Evolutionary conservation across 1,140 invertebrate genomes (phyloP), one percentile per base, ranked within the genome.

Genomic region (Drosophila obscura): DNA sequence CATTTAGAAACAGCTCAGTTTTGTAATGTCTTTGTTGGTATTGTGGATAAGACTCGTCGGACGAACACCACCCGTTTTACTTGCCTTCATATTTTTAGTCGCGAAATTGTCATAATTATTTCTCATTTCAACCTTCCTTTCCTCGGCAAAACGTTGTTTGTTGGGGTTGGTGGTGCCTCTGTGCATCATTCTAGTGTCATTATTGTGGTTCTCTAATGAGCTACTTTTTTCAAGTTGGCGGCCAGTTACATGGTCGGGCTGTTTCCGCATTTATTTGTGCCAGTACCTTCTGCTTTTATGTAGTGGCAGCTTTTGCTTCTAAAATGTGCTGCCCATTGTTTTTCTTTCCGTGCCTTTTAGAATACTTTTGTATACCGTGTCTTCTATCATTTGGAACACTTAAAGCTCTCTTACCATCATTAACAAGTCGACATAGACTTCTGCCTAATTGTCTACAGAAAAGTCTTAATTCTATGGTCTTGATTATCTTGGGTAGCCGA

Each of bases 211-310:
- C 49, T 43, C 63, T 83, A 79, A 83, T 60, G 77, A 85, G 77
- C 60, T 71, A 84, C 81, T 87, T 76, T 87, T 84, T 73, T 87
- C 82, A 81, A 81, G 78, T 87, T 81, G 69, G 74, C 65, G 55
- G 55, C 52, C 15, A 39, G 57, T 28, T 64, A 81, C 71, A 35
- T 50, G 69, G 71, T 75, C 73, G 73, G 87, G 81, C 58, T 84
- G 81, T 84, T 84, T 84, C 81, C 81, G 81, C 81, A 87, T 87
- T 84, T 84, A 87, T 84, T 80, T 87, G 68, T 75, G 72, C 58
- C 73, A 66, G 48, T 77, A 77, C 61, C 64, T 65, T 48, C 60
- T 61, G 62, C 75, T 87, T 83, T 87, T 80, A 75, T 79, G 76
- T 64, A 73, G 77, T 59, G 65, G 64, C 77, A 65, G 71, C 64